Percentiles rank a stretch among this genome's conserved stretches.
Evolutionary conservation across 2,888 invertebrate species (phyloP).

Genomic region (Plagiodera versicolora): DNA sequence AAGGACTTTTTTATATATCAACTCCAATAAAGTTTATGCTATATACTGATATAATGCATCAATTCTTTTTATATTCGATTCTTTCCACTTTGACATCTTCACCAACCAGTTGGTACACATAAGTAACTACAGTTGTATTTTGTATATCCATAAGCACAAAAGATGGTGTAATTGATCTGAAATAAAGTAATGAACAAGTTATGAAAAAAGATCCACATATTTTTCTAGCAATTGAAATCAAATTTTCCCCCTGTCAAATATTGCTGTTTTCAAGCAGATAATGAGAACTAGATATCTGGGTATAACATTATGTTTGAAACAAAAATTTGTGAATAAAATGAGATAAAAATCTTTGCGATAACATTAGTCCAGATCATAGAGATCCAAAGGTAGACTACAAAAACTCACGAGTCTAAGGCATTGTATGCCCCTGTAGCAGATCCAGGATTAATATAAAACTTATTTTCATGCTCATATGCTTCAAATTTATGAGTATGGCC

Average conservation of each 20-base stretch:
- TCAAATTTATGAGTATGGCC: conserved; percentile 99
- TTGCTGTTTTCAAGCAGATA: no score
- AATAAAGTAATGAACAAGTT: conserved; percentile 47
- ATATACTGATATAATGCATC: conserved; percentile 4
- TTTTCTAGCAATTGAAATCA: no score
- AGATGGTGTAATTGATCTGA: conserved; percentile 86
- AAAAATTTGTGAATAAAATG: no score
- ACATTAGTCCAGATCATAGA: no score
- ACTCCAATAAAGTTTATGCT: not conserved
- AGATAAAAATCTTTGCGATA: no score
- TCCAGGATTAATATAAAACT: conserved; percentile 99
- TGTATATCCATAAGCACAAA: conserved; percentile 99
- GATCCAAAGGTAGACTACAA: not conserved
- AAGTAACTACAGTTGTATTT: conserved; percentile 95
- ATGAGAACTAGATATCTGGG: no score
- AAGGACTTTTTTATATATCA: not conserved
- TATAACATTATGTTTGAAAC: no score
- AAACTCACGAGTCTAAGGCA: conserved; percentile 82
- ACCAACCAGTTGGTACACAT: conserved; percentile 95
- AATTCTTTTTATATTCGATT: conserved; percentile 94
- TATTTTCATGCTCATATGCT: conserved; percentile 97
- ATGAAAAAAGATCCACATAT: no score
- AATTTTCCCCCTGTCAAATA: no score
- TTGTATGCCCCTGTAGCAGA: conserved; percentile 98
- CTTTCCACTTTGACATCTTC: conserved; percentile 99